phyloP scores from a whole-genome alignment of 2,113 vertebrate species.

The Caracal caracal region DNA sequence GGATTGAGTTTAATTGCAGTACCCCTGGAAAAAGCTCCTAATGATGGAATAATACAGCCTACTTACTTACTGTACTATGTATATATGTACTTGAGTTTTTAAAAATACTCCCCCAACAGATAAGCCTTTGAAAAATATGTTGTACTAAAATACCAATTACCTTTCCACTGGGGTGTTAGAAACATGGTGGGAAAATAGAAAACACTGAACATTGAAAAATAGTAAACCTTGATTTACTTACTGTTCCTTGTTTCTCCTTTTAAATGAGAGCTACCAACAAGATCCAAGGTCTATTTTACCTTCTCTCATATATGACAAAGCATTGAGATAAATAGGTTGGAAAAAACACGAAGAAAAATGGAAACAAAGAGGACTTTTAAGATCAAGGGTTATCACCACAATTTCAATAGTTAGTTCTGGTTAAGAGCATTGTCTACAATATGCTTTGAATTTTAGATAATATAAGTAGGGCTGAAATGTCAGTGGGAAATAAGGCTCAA shows the following conservation, averaged over 20 bases:
- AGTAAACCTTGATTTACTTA: not conserved
- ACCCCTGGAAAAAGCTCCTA: not conserved
- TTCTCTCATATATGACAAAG: conserved; percentile 1
- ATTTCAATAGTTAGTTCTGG: not conserved
- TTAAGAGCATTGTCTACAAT: not conserved
- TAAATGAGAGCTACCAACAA: not conserved
- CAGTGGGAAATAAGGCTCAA: not conserved
- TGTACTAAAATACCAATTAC: not conserved
- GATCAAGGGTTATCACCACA: not conserved
- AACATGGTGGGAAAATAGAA: not conserved
- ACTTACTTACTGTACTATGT: not conserved
- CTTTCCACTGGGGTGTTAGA: not conserved
- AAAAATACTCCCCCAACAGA: not conserved
- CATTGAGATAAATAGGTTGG: not conserved
- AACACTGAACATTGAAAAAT: not conserved
- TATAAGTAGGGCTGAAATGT: not conserved
- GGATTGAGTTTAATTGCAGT: not conserved
- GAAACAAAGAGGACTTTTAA: not conserved
- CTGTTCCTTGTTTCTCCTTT: not conserved
- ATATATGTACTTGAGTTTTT: not conserved
- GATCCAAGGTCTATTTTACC: not conserved
- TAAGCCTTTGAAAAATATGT: conserved; percentile 19
- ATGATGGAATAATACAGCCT: not conserved
- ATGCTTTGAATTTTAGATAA: conserved; percentile 33
- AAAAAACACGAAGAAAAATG: conserved; percentile 30